These are phyloP conservation scores for Odontocerum albicorne DNA, from an alignment of 2,888 invertebrate species.

Conservation along the genomic window DNA sequence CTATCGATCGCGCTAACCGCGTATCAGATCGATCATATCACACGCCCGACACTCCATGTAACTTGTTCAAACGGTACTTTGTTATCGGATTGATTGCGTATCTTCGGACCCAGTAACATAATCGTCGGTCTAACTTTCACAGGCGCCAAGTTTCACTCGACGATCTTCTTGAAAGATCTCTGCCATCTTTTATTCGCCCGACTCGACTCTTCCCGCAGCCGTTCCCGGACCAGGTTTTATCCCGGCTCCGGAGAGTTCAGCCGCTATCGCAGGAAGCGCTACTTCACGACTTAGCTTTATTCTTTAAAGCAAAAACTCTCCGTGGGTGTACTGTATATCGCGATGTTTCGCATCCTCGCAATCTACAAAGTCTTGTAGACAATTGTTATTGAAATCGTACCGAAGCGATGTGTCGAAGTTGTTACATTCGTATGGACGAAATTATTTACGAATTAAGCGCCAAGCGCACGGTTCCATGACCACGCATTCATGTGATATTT, in stretches of 20 bases:
- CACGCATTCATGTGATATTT: conserved; percentile 12
- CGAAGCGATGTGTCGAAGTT: conserved; percentile 16
- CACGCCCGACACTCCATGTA: background rate
- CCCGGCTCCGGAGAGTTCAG: no score
- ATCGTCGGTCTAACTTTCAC: background rate
- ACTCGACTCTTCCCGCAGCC: no score
- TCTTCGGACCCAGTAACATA: background rate
- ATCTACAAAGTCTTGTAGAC: no score
- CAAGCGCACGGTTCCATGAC: conserved; percentile 10
- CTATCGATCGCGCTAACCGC: background rate
- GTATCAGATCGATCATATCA: background rate
- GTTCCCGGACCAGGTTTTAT: no score
- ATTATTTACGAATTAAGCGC: conserved; percentile 12
- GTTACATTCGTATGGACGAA: conserved; percentile 10
- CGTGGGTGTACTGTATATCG: no score
- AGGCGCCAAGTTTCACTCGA: background rate
- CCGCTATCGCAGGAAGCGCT: no score
- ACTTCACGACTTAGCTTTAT: no score
- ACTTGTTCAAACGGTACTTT: background rate
- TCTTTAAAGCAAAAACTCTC: no score
- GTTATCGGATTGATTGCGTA: background rate
- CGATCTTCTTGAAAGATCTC: background rate
- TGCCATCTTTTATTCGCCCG: background rate
- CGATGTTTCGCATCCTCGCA: no score
- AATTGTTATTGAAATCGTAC: no score